Evolutionary conservation across 2,797 vertebrate genomes (phyloP).

Genomic region (Anguilla obscura): DNA sequence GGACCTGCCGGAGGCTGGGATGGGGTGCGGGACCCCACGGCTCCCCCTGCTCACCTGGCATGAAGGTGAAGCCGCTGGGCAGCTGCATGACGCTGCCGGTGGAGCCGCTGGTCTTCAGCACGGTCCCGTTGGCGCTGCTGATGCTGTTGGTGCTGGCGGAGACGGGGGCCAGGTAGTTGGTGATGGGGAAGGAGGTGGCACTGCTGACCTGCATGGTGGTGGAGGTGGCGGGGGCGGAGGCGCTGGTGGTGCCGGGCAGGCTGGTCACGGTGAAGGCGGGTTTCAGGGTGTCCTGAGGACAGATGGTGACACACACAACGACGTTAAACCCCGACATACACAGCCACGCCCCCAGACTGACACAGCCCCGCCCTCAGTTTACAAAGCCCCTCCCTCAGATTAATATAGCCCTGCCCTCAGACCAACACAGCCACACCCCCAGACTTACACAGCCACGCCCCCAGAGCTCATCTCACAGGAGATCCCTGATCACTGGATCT

Average conservation of each 20-base stretch:
- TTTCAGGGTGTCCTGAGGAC: constrained; percentile 87
- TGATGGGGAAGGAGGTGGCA: constrained; percentile 93
- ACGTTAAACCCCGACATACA: background rate
- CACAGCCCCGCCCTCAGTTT: too few species aligned
- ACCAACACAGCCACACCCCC: too few species aligned
- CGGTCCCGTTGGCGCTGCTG: constrained; percentile 88
- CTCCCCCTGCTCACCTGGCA: constrained; percentile 83
- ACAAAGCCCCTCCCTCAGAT: too few species aligned
- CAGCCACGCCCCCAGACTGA: too few species aligned
- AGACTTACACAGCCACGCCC: too few species aligned
- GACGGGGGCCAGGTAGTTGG: constrained; percentile 95
- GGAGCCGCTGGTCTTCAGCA: constrained; percentile 85
- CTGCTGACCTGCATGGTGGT: constrained; percentile 99
- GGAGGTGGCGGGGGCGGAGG: constrained; percentile 90
- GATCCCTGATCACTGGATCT: too few species aligned
- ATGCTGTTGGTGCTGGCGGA: constrained; percentile 82
- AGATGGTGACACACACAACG: constrained; percentile 18
- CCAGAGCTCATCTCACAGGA: too few species aligned
- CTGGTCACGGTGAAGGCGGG: constrained; percentile 92
- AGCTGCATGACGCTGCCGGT: constrained; percentile 92
- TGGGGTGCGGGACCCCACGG: too few species aligned
- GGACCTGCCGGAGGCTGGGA: background rate
- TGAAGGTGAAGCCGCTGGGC: constrained; percentile 91
- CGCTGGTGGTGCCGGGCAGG: constrained; percentile 86
- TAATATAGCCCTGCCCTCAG: too few species aligned